Percentiles rank a stretch among this genome's conserved stretches.
These are phyloP conservation scores for Toxotes lorentzi DNA, from an alignment of 2,797 vertebrate genomes.

Conservation along the genomic window DNA sequence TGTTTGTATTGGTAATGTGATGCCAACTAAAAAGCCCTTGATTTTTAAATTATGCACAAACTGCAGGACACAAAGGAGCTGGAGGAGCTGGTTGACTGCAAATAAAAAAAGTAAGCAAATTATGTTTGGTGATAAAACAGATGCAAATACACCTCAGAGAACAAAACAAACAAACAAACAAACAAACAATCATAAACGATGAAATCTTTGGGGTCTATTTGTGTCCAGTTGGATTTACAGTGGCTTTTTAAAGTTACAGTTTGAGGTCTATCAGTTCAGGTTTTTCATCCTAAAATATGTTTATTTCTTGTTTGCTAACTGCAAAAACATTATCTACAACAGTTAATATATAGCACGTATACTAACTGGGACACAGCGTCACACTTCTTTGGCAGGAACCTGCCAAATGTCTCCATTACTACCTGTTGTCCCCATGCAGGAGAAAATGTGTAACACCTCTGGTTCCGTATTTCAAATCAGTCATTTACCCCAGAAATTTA, in stretches of 20 bases:
- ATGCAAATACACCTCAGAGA: too few species aligned
- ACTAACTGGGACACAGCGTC: neutral
- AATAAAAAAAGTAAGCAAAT: neutral
- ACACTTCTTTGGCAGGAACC: neutral
- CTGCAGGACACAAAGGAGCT: neutral
- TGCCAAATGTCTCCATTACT: neutral
- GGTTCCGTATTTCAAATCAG: neutral
- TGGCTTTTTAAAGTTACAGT: neutral
- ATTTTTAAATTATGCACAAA: too few species aligned
- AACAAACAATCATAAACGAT: too few species aligned
- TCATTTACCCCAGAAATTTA: neutral
- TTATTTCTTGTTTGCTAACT: neutral
- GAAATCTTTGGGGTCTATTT: neutral
- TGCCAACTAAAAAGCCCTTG: neutral
- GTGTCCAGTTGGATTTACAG: neutral
- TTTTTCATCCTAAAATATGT: neutral
- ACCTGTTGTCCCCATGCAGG: neutral
- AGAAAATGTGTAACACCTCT: neutral
- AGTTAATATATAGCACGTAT: neutral
- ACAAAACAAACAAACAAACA: too few species aligned
- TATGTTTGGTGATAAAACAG: neutral
- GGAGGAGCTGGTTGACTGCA: neutral
- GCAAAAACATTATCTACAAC: neutral
- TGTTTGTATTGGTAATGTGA: neutral
- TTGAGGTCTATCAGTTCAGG: neutral